phyloP scores from a whole-genome alignment of 2,888 invertebrate species.

The Euproctis similis region DNA sequence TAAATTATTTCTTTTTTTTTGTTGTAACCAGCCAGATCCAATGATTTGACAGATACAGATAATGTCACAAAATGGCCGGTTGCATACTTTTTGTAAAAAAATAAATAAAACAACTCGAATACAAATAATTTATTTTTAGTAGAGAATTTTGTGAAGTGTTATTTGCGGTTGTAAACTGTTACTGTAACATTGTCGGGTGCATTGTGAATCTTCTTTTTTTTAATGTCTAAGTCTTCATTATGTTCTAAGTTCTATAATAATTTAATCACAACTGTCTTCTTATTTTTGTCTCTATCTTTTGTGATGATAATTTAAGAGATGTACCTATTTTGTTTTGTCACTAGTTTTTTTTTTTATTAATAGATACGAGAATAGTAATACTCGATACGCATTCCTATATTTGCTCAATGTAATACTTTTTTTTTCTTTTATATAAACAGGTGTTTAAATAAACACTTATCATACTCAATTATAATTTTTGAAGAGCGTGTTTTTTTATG shows the following conservation, averaged over 20 bases:
- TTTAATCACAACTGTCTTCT: conserved; percentile 28
- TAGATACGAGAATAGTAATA: conserved; percentile 16
- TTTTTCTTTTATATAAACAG: conserved; percentile 16
- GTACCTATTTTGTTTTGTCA: conserved; percentile 16
- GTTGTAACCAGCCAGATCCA: too few species aligned
- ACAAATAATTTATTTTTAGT: too few species aligned
- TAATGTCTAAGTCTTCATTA: conserved; percentile 25
- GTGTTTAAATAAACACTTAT: conserved; percentile 43
- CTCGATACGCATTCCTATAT: conserved; percentile 30
- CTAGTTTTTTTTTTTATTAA: conserved; percentile 12
- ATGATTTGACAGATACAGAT: too few species aligned
- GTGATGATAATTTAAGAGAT: conserved; percentile 16
- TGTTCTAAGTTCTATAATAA: conserved; percentile 29
- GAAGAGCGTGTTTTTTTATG: conserved; percentile 34
- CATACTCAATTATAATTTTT: conserved; percentile 55
- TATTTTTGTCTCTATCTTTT: too few species aligned
- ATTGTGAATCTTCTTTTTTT: conserved; percentile 35
- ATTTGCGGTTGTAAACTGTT: conserved; percentile 49
- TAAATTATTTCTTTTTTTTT: too few species aligned
- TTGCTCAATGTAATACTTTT: conserved; percentile 38
- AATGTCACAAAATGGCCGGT: too few species aligned
- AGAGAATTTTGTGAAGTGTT: conserved; percentile 36
- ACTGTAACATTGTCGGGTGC: too few species aligned
- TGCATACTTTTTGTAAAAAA: too few species aligned
- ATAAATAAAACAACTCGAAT: too few species aligned